Evolutionary conservation across 1,140 invertebrate genomes (phyloP), one percentile per base, ranked within the genome.

Genomic region (Drosophila bocki): DNA sequence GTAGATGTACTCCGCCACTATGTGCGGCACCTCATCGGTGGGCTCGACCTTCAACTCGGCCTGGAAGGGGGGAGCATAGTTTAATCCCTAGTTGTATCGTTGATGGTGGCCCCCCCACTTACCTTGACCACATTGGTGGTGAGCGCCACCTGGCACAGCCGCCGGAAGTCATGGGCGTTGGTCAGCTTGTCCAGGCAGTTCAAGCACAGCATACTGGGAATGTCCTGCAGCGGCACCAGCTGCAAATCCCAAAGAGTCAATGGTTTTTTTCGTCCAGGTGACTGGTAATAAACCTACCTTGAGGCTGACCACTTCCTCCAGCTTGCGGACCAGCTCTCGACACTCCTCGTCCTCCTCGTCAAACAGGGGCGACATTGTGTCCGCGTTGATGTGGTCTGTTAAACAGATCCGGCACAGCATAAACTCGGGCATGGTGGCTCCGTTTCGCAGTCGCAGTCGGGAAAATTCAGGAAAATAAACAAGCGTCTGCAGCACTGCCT

Each of bases 381-480:
- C 75, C 19, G 58, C 54, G 41, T 75, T 82, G 42, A 72, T 79
- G 39, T 92, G 87, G 44, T 92, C 91, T 29, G 77, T 82, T 9
- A 92, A 56, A 47, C 91, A 92, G 65, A 92, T 92, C 29, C 91
- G 75, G 59, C 91, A 92, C 61, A 91, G 64, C 74, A 86, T 78
- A 26, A 86, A 83, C 44, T 92, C 87, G 29, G 91, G 86, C 91
- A 92, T 92, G 2, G 42, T 77, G 29, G 58, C 33, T 60, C 29
- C 19, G 57, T 22, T 39, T 47, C 7, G 12, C 19, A 37, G 17
- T 59, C 17, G 19, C 29, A 54, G 53, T 15, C 13, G 19, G 53
- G 9, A 56, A 51, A 67, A 74, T n/a, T 41, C 9, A 63, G 12
- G 26, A 33, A 72, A 74, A 72, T 72, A 72, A 74, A 74, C 70